These are phyloP conservation scores for Eubucco bourcierii DNA, from an alignment of 2,113 vertebrate genomes.

Conservation along the genomic window DNA sequence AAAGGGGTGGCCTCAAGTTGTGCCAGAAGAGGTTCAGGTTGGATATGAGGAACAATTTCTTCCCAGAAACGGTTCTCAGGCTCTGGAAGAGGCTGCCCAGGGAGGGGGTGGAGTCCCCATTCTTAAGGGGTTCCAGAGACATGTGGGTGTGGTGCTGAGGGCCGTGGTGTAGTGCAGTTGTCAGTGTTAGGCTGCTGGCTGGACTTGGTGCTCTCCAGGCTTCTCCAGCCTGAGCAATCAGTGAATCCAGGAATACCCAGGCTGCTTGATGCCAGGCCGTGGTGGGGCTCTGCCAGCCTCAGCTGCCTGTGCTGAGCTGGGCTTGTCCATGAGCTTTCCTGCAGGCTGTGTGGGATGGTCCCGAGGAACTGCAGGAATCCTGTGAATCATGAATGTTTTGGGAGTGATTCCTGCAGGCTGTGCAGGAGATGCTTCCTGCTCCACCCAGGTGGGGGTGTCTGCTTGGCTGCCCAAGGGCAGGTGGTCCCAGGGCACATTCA, in stretches of 20 bases:
- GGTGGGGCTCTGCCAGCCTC: neutral
- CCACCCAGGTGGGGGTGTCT: accelerated
- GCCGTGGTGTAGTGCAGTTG: too few relatives aligned
- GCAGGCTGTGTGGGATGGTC: neutral
- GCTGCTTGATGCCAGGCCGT: neutral
- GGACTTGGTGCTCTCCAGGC: too few relatives aligned
- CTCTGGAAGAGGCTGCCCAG: too few relatives aligned
- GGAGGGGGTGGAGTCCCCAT: too few relatives aligned
- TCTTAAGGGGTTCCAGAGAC: too few relatives aligned
- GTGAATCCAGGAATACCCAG: neutral
- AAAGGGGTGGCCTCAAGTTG: too few relatives aligned
- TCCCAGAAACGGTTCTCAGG: too few relatives aligned
- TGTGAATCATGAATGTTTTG: conserved; percentile 1
- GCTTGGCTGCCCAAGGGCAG: neutral
- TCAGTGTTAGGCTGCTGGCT: too few relatives aligned
- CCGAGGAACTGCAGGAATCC: neutral
- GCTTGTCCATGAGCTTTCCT: neutral
- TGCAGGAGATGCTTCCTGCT: neutral
- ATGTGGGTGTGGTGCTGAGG: too few relatives aligned
- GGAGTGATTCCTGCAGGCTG: neutral
- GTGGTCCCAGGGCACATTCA: neutral
- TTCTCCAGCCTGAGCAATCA: too few relatives aligned
- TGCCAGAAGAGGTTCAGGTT: too few relatives aligned
- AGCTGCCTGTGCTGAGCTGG: neutral
- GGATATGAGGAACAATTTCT: too few relatives aligned